These are phyloP conservation scores for Lycia hirtaria DNA, from an alignment of 2,888 invertebrate species.

Conservation along the genomic window DNA sequence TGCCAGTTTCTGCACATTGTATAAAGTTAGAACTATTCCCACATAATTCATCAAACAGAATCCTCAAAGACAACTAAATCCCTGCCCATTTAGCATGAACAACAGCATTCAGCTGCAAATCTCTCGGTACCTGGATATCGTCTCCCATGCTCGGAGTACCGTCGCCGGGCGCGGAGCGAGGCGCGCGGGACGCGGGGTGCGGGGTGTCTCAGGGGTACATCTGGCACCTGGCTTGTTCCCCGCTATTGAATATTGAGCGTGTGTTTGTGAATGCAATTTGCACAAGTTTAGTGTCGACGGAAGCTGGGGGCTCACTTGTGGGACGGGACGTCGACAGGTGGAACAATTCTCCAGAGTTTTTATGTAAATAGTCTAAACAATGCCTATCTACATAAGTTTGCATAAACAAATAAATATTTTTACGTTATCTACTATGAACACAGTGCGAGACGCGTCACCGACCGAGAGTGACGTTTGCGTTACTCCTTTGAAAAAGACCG, in stretches of 20 bases:
- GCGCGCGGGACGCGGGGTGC: no score
- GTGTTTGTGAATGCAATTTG: conserved; percentile 34
- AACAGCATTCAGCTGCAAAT: conserved; percentile 3
- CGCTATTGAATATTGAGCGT: conserved; percentile 25
- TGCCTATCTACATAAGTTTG: no score
- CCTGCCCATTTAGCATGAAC: conserved; percentile 1
- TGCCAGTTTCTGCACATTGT: no score
- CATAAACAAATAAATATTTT: no score
- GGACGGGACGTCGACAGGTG: neutral
- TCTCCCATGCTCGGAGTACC: conserved; percentile 7
- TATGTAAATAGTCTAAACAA: no score
- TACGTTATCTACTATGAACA: no score
- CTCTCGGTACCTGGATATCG: neutral
- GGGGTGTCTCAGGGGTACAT: conserved; percentile 17
- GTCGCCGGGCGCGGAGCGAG: no score
- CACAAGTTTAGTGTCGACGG: conserved; percentile 35
- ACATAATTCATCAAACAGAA: neutral
- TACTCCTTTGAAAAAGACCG: no score
- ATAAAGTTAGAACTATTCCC: neutral
- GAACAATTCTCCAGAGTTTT: neutral
- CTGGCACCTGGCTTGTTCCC: conserved; percentile 32
- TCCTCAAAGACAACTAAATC: neutral
- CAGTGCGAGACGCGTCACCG: no score
- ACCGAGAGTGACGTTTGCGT: no score
- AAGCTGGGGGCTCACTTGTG: conserved; percentile 17